Evolutionary conservation across 2,888 invertebrate genomes (phyloP), one percentile per base, ranked within the genome.

Genomic region (Microchrysa polita): DNA sequence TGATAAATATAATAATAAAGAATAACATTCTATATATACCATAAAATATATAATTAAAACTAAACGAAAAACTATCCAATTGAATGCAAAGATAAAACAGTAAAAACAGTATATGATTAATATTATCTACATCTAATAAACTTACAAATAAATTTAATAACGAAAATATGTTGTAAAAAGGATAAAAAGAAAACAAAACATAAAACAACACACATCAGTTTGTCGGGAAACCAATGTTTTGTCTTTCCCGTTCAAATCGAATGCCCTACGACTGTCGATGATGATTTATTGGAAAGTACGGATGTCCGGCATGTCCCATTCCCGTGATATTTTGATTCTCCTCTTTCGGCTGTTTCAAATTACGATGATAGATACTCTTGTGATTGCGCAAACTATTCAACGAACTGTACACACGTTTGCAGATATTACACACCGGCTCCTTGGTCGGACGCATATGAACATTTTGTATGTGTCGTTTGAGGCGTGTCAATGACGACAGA

Each of bases 341-440:
- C 77, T 84, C 85, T 76, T 85, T 85, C 67, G 90, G 90, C 86
- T 92, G 92, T 88, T 93, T 93, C 79, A 88, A 87, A 84, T 89
- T 90, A 87, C 94, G 91, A 87, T 94, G 94, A 87, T 94, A 94
- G 89, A 95, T 94, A 86, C 94, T 94, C 90, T 94, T 94, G 89
- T 94, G 94, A 88, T 94, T 94, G 86, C 94, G 89, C 82, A 94
- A 90, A 85, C 93, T 94, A 89, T 94, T 94, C 82, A 94, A 89
- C 84, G 94, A 94, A 89, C 94, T 93, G 89, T 94, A 95, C 81
- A 94, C 94, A 84, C 94, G 92, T 86, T 94, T 93, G 89, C 94
- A 95, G 85, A 94, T 93, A 88, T 93, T 94, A 89, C 94, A 95
- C 84, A 94, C 93, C 79, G 94, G 94, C 87, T 93, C 93, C 88